Conservation (phyloP, 2,113 vertebrate species). For the Hydrochoerus hydrochaeris region DNA sequence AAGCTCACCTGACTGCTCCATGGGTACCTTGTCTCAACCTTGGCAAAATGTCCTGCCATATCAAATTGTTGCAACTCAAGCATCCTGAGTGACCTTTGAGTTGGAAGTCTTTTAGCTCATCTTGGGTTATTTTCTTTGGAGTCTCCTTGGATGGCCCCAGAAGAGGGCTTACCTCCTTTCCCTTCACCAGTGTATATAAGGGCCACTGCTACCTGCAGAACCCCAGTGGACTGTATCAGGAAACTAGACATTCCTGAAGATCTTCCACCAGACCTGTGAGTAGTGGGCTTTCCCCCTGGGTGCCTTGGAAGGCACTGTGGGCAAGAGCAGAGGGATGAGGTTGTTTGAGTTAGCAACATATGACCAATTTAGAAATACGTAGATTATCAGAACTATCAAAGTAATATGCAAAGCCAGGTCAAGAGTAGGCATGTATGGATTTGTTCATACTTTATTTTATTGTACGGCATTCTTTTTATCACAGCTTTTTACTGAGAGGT, state of each 20-base stretch:
- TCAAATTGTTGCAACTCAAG: neutral
- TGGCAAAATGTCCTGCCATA: neutral
- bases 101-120: constrained; percentile 40
- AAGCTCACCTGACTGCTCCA: neutral
- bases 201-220: neutral
- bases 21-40: neutral
- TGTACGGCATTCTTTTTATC: neutral
- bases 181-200: constrained; percentile 44
- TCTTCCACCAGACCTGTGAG: constrained; percentile 33
- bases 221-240: neutral
- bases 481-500: neutral
- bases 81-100: constrained; percentile 60
- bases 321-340: neutral
- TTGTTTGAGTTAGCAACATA: neutral
- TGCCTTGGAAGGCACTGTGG: neutral
- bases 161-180: neutral
- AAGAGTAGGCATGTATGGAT: neutral
- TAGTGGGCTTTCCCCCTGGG: neutral
- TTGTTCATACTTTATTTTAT: neutral
- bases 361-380: neutral
- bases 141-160: neutral
- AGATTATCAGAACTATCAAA: neutral
- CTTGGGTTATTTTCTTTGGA: constrained; percentile 70
- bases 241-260: neutral
- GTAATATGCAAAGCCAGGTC: too few relatives aligned